These are phyloP conservation scores for Nemotelus pantherinus DNA, from an alignment of 2,888 invertebrate genomes.

Conservation along the genomic window DNA sequence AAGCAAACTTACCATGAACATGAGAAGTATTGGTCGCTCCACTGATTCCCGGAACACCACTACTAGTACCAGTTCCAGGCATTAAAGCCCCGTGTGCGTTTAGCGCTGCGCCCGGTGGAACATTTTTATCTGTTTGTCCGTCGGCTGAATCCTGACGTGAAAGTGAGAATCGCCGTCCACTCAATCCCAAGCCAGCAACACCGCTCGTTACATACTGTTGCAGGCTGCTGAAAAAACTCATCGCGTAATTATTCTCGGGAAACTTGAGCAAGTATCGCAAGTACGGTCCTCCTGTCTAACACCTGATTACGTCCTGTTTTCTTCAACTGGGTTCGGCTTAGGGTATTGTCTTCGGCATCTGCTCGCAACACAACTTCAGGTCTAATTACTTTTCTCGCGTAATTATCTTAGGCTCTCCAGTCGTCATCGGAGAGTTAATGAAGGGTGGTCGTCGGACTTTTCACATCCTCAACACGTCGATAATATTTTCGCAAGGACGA, in stretches of 20 bases:
- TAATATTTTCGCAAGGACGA: not conserved
- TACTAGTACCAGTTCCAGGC: slow-evolving; percentile 48
- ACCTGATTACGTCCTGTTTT: not conserved
- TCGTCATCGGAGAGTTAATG: not conserved
- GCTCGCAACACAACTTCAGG: slow-evolving; percentile 4
- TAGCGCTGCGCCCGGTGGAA: slow-evolving; percentile 22
- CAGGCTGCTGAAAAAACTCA: slow-evolving; percentile 88
- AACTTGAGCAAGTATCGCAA: not conserved
- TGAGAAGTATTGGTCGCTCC: slow-evolving; percentile 40
- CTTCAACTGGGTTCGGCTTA: not conserved
- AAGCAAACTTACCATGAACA: slow-evolving; percentile 47
- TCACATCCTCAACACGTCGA: slow-evolving; percentile 25
- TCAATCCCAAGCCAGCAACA: slow-evolving; percentile 81
- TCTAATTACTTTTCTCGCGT: slow-evolving; percentile 27
- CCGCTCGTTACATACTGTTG: slow-evolving; percentile 89
- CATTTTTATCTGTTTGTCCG: slow-evolving; percentile 49
- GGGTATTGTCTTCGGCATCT: not conserved
- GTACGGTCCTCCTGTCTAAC: not conserved
- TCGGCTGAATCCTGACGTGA: slow-evolving; percentile 74
- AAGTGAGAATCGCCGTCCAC: slow-evolving; percentile 78
- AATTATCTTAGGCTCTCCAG: not conserved
- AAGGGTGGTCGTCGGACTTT: not conserved
- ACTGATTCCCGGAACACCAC: slow-evolving; percentile 43
- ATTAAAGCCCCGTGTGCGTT: slow-evolving; percentile 44
- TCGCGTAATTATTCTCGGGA: slow-evolving; percentile 57